These are phyloP conservation scores for Agriopis leucophaearia DNA, from an alignment of 2,888 invertebrate species.

Conservation along the genomic window DNA sequence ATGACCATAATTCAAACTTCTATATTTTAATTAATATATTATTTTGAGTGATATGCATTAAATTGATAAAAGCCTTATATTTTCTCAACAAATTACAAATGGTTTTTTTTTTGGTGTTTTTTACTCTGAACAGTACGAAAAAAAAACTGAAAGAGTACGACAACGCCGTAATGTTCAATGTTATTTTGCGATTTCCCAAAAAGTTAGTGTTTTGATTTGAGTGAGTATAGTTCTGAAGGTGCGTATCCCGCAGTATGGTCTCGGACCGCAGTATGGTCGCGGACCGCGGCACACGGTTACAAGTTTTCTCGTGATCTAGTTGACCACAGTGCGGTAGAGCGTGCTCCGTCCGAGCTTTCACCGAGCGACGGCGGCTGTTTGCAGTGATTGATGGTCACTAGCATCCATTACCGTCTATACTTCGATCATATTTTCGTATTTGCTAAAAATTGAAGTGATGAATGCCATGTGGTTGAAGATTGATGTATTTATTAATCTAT, in stretches of 20 bases:
- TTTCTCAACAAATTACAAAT: no score
- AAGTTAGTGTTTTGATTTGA: background rate
- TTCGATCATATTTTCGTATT: background rate
- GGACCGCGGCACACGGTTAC: background rate
- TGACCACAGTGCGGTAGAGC: slow-evolving; percentile 69
- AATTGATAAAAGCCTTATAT: no score
- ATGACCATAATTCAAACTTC: no score
- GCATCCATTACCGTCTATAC: slow-evolving; percentile 16
- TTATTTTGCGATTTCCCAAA: no score
- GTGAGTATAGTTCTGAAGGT: background rate
- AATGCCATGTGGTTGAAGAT: background rate
- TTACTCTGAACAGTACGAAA: no score
- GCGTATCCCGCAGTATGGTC: background rate
- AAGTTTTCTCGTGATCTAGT: slow-evolving; percentile 60
- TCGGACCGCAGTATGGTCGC: background rate
- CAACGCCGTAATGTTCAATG: no score
- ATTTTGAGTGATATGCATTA: no score
- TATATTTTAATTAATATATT: no score
- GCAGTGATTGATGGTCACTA: slow-evolving; percentile 17
- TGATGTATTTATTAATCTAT: background rate
- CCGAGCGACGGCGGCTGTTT: slow-evolving; percentile 34
- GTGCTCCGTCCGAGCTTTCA: slow-evolving; percentile 63
- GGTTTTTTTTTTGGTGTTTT: no score
- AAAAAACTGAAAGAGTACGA: no score
- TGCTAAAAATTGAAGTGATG: slow-evolving; percentile 2